Percentiles rank a stretch among this genome's conserved stretches.
Conservation (phyloP, 2,888 invertebrate species). For the Invenusta paracnida region DNA sequence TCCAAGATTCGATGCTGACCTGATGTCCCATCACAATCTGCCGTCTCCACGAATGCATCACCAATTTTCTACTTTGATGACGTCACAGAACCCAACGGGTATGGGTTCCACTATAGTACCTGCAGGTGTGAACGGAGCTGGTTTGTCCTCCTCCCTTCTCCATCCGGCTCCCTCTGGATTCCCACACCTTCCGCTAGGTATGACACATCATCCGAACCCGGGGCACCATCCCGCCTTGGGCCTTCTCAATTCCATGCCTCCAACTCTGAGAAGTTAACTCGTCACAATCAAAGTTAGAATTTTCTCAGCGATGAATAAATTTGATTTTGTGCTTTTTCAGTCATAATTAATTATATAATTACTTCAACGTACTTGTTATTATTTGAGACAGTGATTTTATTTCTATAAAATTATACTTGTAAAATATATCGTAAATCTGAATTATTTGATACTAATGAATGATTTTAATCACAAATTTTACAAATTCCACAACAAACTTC, state of each 20-base stretch:
- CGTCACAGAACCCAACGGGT: not conserved
- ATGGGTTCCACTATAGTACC: not conserved
- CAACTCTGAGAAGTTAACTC: not conserved
- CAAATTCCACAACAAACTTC: no score
- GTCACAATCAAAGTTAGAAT: not conserved
- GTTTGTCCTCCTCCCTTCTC: not conserved
- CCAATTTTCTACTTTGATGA: not conserved
- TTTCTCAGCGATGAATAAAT: not conserved
- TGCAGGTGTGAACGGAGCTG: not conserved
- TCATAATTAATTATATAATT: no score
- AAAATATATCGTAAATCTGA: not conserved
- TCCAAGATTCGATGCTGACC: not conserved
- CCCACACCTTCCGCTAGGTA: not conserved
- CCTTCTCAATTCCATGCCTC: not conserved
- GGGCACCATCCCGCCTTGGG: not conserved
- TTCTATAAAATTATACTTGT: not conserved
- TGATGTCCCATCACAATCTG: not conserved
- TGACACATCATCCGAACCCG: not conserved
- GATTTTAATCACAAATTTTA: no score
- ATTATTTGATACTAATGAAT: no score
- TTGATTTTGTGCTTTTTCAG: not conserved
- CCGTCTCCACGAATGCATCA: not conserved
- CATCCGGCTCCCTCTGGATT: not conserved
- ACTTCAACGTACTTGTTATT: no score
- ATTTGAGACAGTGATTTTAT: no score